A percentile compares a stretch with the other conserved stretches of the same genome.
Evolutionary conservation across 1,140 invertebrate genomes (phyloP).

Genomic region (Drosophila ambigua): DNA sequence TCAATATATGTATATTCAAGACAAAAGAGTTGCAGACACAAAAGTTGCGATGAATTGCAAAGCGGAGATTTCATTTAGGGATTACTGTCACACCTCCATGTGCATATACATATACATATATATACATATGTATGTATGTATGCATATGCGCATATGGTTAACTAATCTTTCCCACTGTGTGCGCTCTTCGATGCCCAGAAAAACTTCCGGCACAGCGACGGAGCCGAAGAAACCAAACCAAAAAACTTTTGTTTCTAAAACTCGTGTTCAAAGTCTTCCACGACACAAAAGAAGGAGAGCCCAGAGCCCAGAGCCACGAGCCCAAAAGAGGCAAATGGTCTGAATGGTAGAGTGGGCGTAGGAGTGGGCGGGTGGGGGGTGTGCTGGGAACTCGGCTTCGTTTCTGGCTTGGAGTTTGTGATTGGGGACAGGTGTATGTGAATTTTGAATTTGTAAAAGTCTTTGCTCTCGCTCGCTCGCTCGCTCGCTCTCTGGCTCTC

Average conservation of each 20-base stretch:
- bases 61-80: no score
- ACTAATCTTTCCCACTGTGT: conserved; percentile 25
- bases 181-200: neutral
- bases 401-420: no score
- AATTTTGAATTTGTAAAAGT: conserved; percentile 67
- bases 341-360: no score
- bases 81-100: conserved; percentile 1
- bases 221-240: conserved; percentile 72
- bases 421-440: conserved; percentile 47
- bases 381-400: no score
- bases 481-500: neutral
- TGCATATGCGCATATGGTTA: conserved; percentile 14
- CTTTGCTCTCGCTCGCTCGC: neutral
- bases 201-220: conserved; percentile 45
- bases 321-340: no score
- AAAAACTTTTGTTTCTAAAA: conserved; percentile 83
- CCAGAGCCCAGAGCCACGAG: neutral
- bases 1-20: no score
- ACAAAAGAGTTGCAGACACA: conserved; percentile 50
- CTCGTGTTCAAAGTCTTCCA: conserved; percentile 77
- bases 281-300: conserved; percentile 35
- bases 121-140: neutral
- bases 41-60: conserved; percentile 14
- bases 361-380: no score
- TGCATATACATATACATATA: no score